Conservation (phyloP, 2,113 vertebrate genomes). For the Percopsis transmontana region DNA sequence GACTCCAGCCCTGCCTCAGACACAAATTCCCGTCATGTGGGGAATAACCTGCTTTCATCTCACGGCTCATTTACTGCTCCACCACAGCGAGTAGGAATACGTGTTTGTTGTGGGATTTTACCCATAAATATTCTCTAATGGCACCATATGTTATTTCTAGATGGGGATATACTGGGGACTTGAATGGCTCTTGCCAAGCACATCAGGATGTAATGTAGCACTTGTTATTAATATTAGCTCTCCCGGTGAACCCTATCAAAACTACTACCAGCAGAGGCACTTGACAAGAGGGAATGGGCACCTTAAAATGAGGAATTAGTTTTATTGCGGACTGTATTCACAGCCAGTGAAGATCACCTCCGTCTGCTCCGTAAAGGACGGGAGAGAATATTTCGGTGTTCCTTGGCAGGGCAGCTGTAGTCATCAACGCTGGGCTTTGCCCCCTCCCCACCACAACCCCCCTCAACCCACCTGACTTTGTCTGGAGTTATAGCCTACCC, state of each 20-base stretch:
- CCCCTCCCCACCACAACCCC: too few relatives aligned
- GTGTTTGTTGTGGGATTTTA: neutral
- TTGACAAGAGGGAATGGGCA: constrained; percentile 50
- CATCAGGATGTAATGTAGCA: constrained; percentile 32
- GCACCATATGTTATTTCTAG: constrained; percentile 49
- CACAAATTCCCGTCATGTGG: constrained; percentile 36
- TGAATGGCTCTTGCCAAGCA: constrained; percentile 18
- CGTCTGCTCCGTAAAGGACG: constrained; percentile 47
- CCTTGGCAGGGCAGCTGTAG: constrained; percentile 7
- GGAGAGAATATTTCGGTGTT: constrained; percentile 40
- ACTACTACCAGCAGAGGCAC: constrained; percentile 29
- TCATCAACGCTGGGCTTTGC: constrained; percentile 20
- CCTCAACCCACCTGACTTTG: too few relatives aligned
- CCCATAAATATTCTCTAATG: constrained; percentile 52
- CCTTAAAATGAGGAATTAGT: constrained; percentile 56
- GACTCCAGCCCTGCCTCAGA: constrained; percentile 52
- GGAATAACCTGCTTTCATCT: constrained; percentile 50
- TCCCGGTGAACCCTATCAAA: constrained; percentile 51
- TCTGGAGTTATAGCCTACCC: too few relatives aligned
- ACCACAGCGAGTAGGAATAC: neutral
- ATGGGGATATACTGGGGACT: constrained; percentile 48
- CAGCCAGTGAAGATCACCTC: constrained; percentile 18
- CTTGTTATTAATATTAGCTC: constrained; percentile 60
- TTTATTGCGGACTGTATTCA: constrained; percentile 52
- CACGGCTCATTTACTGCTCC: constrained; percentile 46